Conservation (phyloP, 2,113 vertebrate genomes). For the Onychostoma macrolepis region DNA sequence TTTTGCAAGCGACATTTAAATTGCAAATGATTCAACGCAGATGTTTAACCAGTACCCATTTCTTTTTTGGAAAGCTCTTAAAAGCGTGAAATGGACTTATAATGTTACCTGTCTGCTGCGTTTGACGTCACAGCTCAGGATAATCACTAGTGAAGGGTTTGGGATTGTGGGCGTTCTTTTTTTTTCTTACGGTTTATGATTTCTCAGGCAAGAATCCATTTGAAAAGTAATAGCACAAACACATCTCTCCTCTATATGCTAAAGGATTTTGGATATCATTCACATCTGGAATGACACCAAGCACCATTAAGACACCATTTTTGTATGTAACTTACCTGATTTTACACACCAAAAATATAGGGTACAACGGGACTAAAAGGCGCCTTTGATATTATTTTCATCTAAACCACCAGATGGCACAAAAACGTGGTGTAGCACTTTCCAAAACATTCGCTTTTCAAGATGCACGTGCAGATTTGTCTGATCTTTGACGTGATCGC, state of each 20-base stretch:
- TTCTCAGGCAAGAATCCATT: background rate
- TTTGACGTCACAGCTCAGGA: background rate
- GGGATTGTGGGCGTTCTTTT: background rate
- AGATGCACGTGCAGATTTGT: too few species aligned
- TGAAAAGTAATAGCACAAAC: background rate
- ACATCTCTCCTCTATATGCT: background rate
- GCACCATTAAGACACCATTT: background rate
- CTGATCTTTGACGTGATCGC: too few species aligned
- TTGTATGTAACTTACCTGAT: background rate
- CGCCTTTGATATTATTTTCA: too few species aligned
- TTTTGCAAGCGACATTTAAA: background rate
- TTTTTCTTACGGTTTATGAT: background rate
- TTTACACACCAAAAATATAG: background rate
- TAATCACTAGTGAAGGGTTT: background rate
- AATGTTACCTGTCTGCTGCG: background rate
- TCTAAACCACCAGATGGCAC: too few species aligned
- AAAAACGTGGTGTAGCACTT: too few species aligned
- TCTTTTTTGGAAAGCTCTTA: background rate
- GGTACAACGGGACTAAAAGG: too few species aligned
- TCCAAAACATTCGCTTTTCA: too few species aligned
- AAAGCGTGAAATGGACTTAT: slow-evolving; percentile 12
- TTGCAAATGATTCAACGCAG: background rate
- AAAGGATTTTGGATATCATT: background rate
- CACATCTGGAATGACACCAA: background rate
- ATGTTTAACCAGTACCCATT: background rate